A percentile compares a stretch with the other conserved stretches of the same genome.
These are phyloP conservation scores for Austrofundulus limnaeus DNA, from an alignment of 2,113 vertebrate species.

Conservation along the genomic window DNA sequence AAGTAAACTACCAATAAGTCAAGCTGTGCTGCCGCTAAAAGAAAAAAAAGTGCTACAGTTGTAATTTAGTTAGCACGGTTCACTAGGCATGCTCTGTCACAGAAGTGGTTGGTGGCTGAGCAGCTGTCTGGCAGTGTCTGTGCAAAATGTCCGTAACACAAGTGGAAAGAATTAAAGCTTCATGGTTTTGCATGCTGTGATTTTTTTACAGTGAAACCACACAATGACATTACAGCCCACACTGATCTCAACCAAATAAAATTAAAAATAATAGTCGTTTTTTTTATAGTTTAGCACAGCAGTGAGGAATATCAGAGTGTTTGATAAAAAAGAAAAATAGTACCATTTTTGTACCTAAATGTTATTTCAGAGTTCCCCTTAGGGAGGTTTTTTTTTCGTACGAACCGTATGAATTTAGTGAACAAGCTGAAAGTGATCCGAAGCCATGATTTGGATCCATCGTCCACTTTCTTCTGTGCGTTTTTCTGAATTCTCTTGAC, in stretches of 20 bases:
- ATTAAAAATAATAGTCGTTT: background rate
- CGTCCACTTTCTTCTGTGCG: slow-evolving; percentile 14
- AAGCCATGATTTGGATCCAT: slow-evolving; percentile 11
- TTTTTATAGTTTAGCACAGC: slow-evolving; percentile 11
- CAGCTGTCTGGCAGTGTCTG: slow-evolving; percentile 65
- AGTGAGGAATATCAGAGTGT: slow-evolving; percentile 30
- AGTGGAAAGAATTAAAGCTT: slow-evolving; percentile 43
- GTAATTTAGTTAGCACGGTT: slow-evolving; percentile 22
- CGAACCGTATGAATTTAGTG: slow-evolving; percentile 5
- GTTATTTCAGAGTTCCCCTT: slow-evolving; percentile 11
- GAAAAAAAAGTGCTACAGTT: slow-evolving; percentile 19
- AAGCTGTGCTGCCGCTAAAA: slow-evolving; percentile 7
- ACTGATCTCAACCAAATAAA: slow-evolving; percentile 29
- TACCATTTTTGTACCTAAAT: slow-evolving; percentile 31
- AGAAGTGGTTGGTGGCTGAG: slow-evolving; percentile 14
- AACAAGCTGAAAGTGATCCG: slow-evolving; percentile 17
- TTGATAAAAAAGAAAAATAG: slow-evolving; percentile 24
- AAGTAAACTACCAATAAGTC: slow-evolving; percentile 25
- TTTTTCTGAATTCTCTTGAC: slow-evolving; percentile 1
- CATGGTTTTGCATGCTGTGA: slow-evolving; percentile 55
- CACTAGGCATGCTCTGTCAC: slow-evolving; percentile 41
- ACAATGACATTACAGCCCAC: slow-evolving; percentile 31
- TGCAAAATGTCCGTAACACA: slow-evolving; percentile 29
- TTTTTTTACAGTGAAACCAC: slow-evolving; percentile 49
- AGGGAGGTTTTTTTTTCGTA: slow-evolving; percentile 18